Percentiles rank a stretch among this genome's conserved stretches.
phyloP scores from a whole-genome alignment of 2,797 vertebrate species.

The Nyctalus aviator region DNA sequence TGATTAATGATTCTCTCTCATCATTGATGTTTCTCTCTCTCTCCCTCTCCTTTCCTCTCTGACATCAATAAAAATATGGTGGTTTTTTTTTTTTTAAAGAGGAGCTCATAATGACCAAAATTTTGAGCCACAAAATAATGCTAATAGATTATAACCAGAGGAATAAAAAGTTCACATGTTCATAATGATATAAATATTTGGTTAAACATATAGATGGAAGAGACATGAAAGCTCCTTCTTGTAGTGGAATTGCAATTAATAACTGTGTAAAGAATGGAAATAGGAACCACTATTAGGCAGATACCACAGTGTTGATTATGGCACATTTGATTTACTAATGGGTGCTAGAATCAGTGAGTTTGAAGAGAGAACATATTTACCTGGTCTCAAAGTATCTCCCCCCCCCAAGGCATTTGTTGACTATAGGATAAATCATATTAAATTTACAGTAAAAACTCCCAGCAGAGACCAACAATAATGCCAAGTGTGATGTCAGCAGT shows the following conservation, averaged over 20 bases:
- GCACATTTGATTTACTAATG: neutral
- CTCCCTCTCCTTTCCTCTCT: neutral
- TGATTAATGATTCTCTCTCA: neutral
- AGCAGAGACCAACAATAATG: neutral
- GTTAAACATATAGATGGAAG: neutral
- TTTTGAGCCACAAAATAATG: constrained; percentile 52
- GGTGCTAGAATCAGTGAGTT: neutral
- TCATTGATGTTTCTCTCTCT: neutral
- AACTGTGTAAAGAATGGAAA: constrained; percentile 1
- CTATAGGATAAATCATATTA: neutral
- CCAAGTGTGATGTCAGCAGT: neutral
- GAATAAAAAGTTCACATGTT: neutral
- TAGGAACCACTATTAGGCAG: neutral
- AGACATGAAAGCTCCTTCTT: neutral
- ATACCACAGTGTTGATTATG: neutral
- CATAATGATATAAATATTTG: neutral
- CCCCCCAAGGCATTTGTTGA: neutral
- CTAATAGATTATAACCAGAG: neutral
- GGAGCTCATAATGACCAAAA: neutral
- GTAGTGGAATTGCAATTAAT: constrained; percentile 18
- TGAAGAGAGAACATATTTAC: neutral
- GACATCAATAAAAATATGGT: neutral
- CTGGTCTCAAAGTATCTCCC: neutral
- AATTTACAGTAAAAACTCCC: constrained; percentile 1
- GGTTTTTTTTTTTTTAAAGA: neutral